Evolutionary conservation across 1,140 invertebrate species (phyloP).

Genomic region (Vollenhovia emeryi): DNA sequence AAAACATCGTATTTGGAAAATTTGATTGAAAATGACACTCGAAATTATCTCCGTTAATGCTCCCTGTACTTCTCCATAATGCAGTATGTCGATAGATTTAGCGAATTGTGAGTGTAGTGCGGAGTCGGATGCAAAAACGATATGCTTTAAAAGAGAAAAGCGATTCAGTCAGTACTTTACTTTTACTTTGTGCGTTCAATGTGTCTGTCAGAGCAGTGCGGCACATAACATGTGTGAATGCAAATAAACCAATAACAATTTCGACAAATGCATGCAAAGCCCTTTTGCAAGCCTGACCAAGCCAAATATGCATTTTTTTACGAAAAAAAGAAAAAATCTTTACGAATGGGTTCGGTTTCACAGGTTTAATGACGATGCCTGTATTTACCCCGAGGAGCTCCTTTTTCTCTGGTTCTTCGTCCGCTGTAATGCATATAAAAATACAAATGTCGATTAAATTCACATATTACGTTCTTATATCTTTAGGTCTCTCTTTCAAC

Average conservation of each 20-base stretch:
- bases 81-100: conserved; percentile 2
- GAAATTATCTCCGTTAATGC: background rate
- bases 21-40: background rate
- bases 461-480: background rate
- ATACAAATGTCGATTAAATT: conserved; percentile 6
- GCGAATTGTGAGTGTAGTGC: background rate
- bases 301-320: conserved; percentile 64
- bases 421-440: conserved; percentile 76
- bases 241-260: background rate
- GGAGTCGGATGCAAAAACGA: background rate
- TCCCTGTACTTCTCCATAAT: background rate
- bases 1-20: background rate
- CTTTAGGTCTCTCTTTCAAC: background rate
- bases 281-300: conserved; percentile 73
- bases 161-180: background rate
- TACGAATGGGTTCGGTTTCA: conserved; percentile 85
- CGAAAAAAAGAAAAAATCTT: conserved; percentile 82
- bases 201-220: background rate
- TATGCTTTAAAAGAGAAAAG: conserved; percentile 5
- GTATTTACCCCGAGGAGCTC: conserved; percentile 85
- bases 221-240: background rate
- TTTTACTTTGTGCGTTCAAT: background rate
- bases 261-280: conserved; percentile 64
- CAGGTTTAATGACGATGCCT: conserved; percentile 83
- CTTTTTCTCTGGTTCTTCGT: conserved; percentile 84